Conservation (phyloP, 2,113 vertebrate species). For the Tinamus guttatus region DNA sequence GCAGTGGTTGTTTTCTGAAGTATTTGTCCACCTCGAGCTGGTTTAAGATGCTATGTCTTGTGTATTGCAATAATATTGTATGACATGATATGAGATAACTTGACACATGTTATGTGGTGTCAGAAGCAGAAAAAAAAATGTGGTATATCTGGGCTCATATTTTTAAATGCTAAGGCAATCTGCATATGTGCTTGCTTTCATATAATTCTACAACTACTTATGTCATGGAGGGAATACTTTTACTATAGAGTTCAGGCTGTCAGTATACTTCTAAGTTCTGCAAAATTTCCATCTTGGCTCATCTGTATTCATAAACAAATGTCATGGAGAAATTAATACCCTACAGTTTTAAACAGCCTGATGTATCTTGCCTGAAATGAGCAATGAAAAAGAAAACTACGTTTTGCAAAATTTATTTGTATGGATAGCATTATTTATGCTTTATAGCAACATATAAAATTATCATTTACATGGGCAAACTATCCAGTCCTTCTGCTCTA, state of each 20-base stretch:
- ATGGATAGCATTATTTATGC: background rate
- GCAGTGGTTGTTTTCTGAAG: background rate
- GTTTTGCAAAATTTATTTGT: background rate
- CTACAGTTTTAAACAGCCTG: background rate
- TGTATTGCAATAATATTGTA: background rate
- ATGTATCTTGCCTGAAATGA: background rate
- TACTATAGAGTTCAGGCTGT: background rate
- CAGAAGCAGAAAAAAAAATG: background rate
- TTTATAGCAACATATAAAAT: background rate
- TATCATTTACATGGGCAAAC: background rate
- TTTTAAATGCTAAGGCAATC: background rate
- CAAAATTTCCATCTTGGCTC: background rate
- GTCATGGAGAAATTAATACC: background rate
- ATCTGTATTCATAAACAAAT: background rate
- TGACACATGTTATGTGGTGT: background rate
- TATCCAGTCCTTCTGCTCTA: background rate
- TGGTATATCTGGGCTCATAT: background rate
- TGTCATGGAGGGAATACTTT: background rate
- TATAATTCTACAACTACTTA: background rate
- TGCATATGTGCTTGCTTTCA: background rate
- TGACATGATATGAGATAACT: background rate
- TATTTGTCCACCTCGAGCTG: background rate
- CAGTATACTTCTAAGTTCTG: background rate
- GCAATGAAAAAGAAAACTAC: background rate
- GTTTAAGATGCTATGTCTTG: background rate